A percentile compares a stretch with the other conserved stretches of the same genome.
phyloP scores from a whole-genome alignment of 2,113 vertebrate species.

The Agelaius phoeniceus region DNA sequence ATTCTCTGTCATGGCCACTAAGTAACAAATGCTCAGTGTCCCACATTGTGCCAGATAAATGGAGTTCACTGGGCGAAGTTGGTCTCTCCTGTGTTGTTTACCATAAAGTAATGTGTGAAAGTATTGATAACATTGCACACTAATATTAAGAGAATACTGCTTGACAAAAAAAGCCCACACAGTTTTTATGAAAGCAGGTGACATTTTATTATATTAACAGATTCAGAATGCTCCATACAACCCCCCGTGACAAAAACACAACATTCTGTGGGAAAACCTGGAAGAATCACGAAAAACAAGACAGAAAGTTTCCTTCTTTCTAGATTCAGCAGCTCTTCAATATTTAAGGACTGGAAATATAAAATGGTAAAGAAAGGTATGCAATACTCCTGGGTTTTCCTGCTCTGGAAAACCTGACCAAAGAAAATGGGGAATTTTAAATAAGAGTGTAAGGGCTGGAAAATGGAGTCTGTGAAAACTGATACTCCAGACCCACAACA shows the following conservation, averaged over 20 bases:
- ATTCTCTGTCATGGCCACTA: background rate
- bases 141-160: background rate
- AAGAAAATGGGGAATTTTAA: background rate
- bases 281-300: conserved; percentile 55
- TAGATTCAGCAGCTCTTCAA: conserved; percentile 53
- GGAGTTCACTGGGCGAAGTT: background rate
- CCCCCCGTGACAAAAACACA: conserved; percentile 5
- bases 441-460: background rate
- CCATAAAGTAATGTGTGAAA: background rate
- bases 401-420: conserved; percentile 45
- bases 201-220: conserved; percentile 68
- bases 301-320: conserved; percentile 60
- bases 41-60: background rate
- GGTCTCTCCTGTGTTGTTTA: background rate
- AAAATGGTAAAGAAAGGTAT: conserved; percentile 69
- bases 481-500: background rate
- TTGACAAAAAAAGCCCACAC: background rate
- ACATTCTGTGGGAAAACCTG: conserved; percentile 14
- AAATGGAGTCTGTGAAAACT: background rate
- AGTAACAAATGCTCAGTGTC: fast-evolving
- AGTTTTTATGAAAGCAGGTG: conserved; percentile 50
- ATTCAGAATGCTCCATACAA: conserved; percentile 58
- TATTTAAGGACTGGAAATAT: conserved; percentile 67
- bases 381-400: conserved; percentile 58
- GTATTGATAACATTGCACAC: background rate